Base-by-base conservation (phyloP, 2,797 vertebrate species). In the Streptopelia turtur region DNA sequence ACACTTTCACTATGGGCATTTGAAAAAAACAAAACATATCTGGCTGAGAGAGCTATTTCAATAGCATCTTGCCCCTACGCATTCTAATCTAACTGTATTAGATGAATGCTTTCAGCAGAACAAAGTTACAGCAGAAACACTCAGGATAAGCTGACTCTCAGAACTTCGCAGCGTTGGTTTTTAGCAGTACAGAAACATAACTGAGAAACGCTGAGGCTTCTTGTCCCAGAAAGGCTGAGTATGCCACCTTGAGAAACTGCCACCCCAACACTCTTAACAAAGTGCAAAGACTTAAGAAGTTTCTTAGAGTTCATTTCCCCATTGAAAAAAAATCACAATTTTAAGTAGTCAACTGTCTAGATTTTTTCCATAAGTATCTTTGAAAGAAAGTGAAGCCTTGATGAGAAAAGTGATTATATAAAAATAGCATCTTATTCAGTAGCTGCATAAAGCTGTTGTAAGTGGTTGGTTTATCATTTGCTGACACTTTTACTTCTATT, bases 401-500 rank as follows among this genome's bases (percentile, higher is more conserved):
- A 30, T 37, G n/a, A 81, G 43, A 52, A 88, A 77, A 90, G 33
- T 2, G 4, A 35, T 77, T 47, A 41, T 21, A 37, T 12, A 79
- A 88, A 76, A 91, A 74, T 23, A 90, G 39, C 12, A 68, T 9
- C 85, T 89, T 84, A 77, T 50, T 77, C 72, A 76, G 28, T 27
- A 66, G 56, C 63, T 45, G 18, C 56, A 24, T 33, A 76, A 43
- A 60, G 30, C 39, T 45, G 74, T 90, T 50, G 3, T 16, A 82
- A 64, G 15, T 28, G 33, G 33, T 12, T 70, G 35, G 33, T 90
- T 90, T 65, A 72, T 56, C 43, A 55, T 49, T 63, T 57, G 66
- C 74, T 93, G 37, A 47, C 56, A 13, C 55, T 93, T 90, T 92
- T 79, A 88, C 33, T 77, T 59, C 50, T 65, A 57, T 77, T 84